Base-by-base conservation (phyloP, 2,797 vertebrate genomes). In the Rhinatrema bivittatum region DNA sequence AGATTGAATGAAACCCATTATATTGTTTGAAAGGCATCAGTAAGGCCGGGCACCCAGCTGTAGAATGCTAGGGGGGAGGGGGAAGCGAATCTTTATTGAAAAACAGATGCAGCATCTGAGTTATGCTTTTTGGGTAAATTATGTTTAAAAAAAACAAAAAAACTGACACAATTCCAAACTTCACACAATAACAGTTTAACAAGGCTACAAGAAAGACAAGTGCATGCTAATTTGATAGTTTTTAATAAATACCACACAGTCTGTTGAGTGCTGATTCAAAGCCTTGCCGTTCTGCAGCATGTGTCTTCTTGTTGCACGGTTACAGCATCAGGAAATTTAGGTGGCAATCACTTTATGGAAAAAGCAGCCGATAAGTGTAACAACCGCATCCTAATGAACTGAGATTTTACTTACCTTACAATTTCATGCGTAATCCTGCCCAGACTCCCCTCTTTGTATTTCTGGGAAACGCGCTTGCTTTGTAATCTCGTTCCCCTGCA, bases 401-500 rank as follows among this genome's bases (percentile, higher is more conserved):
- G 26, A 26, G 65, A 26, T 35, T 34, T n/a, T 46, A 57, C 63
- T 72, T 56, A 12, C 52, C n/a, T n/a, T n/a, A 50, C 30, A n/a
- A n/a, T n/a, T 47, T 42, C 33, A 34, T 36, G 36, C 55, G 25
- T 30, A 56, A 53, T 10, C 3, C 31, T 5, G n/a, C 37, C 43
- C 54, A 49, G 6, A 29, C 45, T 48, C 42, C 25, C 33, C 24
- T n/a, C n/a, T 28, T 58, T 34, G 25, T 29, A 53, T 62, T 69
- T 42, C 56, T 50, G 44, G n/a, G n/a, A n/a, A n/a, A n/a, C n/a
- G n/a, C n/a, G n/a, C n/a, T n/a, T n/a, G n/a, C n/a, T n/a, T n/a
- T n/a, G n/a, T n/a, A n/a, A n/a, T n/a, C 32, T 66, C 58, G 72
- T 68, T 78, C 74, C 52, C 63, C 74, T 74, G 79, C 57, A 59